phyloP scores from a whole-genome alignment of 2,113 vertebrate genomes.

The Agelaius phoeniceus region DNA sequence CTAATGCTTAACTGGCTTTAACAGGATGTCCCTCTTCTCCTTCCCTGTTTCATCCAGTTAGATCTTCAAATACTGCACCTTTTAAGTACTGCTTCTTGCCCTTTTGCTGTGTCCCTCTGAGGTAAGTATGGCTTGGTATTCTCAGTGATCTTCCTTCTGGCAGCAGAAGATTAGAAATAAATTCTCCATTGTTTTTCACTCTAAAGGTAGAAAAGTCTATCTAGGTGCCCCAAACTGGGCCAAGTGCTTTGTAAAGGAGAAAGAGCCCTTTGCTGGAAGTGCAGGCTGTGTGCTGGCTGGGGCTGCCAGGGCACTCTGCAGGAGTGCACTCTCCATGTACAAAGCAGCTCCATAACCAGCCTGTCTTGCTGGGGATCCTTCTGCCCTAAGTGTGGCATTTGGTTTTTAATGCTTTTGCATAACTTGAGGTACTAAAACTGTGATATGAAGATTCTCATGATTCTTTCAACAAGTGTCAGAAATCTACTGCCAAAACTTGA shows the following conservation, averaged over 20 bases:
- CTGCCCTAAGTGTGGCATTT: background rate
- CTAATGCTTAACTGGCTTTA: background rate
- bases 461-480: background rate
- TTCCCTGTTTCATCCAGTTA: background rate
- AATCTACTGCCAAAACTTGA: background rate
- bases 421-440: background rate
- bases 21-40: too few relatives aligned
- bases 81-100: background rate
- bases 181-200: background rate
- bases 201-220: background rate
- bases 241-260: background rate
- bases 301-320: background rate
- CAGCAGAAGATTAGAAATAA: background rate
- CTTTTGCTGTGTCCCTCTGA: background rate
- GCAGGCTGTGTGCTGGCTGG: background rate
- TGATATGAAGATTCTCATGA: background rate
- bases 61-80: background rate
- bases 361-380: background rate
- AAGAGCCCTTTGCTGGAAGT: background rate
- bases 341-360: background rate
- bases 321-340: rapidly evolving
- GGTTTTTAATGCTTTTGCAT: background rate
- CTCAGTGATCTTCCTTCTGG: background rate
- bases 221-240: background rate
- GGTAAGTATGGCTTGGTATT: background rate